Conservation (phyloP, 2,888 invertebrate species). For the Campopleginae sp. region DNA sequence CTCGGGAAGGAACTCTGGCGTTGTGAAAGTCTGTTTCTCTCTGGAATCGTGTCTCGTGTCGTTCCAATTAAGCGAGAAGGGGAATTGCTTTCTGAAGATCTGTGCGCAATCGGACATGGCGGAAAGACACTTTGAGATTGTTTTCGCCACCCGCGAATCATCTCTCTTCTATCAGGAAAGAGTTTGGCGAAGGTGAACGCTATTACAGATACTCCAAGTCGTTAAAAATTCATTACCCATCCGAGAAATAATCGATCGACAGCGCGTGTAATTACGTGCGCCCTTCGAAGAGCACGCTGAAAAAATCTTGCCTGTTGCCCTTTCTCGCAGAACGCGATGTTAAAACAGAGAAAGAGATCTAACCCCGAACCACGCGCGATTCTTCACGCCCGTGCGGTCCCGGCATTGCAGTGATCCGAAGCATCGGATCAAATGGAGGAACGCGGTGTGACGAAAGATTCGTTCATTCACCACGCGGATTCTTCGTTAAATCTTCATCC, state of each 20-base stretch:
- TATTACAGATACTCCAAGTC: conserved; percentile 66
- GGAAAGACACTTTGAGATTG: conserved; percentile 26
- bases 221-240: conserved; percentile 83
- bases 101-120: conserved; percentile 50
- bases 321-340: conserved; percentile 41
- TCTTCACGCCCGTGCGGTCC: conserved; percentile 49
- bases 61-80: conserved; percentile 72
- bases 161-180: conserved; percentile 54
- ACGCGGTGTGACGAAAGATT: conserved; percentile 64
- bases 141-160: conserved; percentile 61
- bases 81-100: conserved; percentile 67
- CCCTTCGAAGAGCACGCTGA: conserved; percentile 69
- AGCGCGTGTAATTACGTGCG: conserved; percentile 80
- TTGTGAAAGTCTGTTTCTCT: not conserved
- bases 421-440: conserved; percentile 60
- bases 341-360: conserved; percentile 37
- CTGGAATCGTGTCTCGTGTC: conserved; percentile 54
- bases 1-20: not conserved
- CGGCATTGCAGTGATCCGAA: conserved; percentile 52
- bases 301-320: conserved; percentile 41
- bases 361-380: conserved; percentile 48
- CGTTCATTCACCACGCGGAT: conserved; percentile 58
- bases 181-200: conserved; percentile 45
- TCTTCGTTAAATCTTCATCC: conserved; percentile 56
- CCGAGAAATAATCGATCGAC: conserved; percentile 80